Evolutionary conservation across 1,140 invertebrate genomes (phyloP).

Genomic region (Nasonia giraulti): DNA sequence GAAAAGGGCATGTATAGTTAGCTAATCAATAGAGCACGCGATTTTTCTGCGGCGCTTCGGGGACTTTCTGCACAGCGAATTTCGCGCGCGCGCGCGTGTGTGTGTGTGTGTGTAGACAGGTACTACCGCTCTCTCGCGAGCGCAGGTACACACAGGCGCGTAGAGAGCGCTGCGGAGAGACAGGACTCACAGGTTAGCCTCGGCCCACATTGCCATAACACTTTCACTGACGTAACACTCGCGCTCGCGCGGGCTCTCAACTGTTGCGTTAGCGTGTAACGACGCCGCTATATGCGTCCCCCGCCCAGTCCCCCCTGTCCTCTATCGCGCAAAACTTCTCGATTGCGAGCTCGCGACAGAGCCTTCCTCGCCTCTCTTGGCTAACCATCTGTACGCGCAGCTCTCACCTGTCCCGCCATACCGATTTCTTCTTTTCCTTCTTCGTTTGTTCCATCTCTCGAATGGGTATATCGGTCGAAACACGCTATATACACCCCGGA

Average conservation of each 20-base stretch:
- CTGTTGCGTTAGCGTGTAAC: constrained; percentile 67
- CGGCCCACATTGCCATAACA: constrained; percentile 75
- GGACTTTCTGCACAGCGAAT: neutral
- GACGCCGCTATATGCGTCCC: constrained; percentile 9
- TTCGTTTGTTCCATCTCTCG: no score
- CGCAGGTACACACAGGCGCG: neutral
- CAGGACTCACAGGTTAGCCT: constrained; percentile 73
- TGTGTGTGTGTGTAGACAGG: neutral
- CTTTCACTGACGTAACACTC: constrained; percentile 76
- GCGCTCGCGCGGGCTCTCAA: constrained; percentile 66
- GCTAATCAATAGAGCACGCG: neutral
- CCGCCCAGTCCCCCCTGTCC: neutral
- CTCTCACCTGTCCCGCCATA: neutral
- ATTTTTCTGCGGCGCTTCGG: no score
- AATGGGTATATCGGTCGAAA: no score
- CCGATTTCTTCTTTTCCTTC: no score
- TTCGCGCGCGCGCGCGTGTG: neutral
- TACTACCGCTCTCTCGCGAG: neutral
- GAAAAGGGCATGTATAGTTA: neutral
- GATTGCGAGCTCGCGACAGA: constrained; percentile 2
- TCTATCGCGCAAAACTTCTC: constrained; percentile 5
- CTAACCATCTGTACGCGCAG: neutral
- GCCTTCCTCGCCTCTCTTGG: constrained; percentile 8
- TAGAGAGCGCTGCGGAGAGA: constrained; percentile 55
- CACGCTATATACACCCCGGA: no score